Conservation (phyloP, 2,113 vertebrate genomes). For the Orientallactaga bullata region DNA sequence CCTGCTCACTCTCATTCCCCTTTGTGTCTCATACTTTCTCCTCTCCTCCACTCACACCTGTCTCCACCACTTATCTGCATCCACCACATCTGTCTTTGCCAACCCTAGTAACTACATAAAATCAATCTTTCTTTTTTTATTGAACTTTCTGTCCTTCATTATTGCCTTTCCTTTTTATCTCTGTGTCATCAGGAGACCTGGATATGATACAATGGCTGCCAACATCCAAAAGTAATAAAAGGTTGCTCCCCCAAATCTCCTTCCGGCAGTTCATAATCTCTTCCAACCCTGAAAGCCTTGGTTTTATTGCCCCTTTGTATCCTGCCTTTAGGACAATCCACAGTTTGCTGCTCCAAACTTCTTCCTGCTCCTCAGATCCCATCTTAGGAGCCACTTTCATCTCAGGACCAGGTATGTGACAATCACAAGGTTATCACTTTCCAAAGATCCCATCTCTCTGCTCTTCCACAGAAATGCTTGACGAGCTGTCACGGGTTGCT, state of each 20-base stretch:
- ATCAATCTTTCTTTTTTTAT: conserved; percentile 69
- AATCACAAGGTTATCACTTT: conserved; percentile 50
- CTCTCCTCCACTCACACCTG: not conserved
- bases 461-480: conserved; percentile 49
- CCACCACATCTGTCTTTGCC: conserved; percentile 14
- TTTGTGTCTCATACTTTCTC: not conserved
- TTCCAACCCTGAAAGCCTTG: conserved; percentile 77
- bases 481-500: not conserved
- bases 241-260: conserved; percentile 71
- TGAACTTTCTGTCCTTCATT: conserved; percentile 74
- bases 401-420: conserved; percentile 51
- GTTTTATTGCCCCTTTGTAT: conserved; percentile 67
- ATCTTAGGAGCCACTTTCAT: conserved; percentile 65
- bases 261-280: conserved; percentile 74
- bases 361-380: not conserved
- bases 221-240: conserved; percentile 83
- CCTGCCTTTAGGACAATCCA: conserved; percentile 46
- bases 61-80: conserved; percentile 31
- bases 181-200: conserved; percentile 80
- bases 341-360: conserved; percentile 58
- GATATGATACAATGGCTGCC: conserved; percentile 73
- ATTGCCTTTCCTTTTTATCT: conserved; percentile 79
- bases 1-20: not conserved
- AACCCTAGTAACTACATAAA: conserved; percentile 76
- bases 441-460: conserved; percentile 58